phyloP scores from a whole-genome alignment of 1,140 invertebrate species.

The Tetramorium simillimum region DNA sequence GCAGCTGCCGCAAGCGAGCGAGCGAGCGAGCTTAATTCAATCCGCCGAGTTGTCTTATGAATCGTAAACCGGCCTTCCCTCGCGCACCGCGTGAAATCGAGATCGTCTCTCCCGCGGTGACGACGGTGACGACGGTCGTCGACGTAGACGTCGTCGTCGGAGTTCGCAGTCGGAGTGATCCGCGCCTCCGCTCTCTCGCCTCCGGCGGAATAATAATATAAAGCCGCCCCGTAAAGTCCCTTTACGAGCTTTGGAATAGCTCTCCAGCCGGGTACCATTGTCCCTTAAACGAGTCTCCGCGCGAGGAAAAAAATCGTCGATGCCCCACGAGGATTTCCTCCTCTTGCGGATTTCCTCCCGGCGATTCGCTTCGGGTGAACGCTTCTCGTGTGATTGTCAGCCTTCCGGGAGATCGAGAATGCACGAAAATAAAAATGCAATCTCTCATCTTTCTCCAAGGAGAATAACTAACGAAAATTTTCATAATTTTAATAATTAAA shows the following conservation, averaged over 20 bases:
- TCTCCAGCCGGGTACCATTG: constrained; percentile 22
- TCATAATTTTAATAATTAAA: neutral
- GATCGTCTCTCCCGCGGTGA: constrained; percentile 61
- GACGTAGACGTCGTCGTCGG: constrained; percentile 35
- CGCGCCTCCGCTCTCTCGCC: constrained; percentile 48
- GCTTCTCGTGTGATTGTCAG: neutral
- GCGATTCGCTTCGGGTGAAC: neutral
- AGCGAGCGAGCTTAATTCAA: constrained; percentile 82
- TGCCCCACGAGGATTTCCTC: neutral
- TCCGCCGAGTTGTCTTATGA: constrained; percentile 84
- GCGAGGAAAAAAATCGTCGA: constrained; percentile 23
- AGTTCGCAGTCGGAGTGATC: neutral
- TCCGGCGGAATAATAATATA: constrained; percentile 75
- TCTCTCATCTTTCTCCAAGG: neutral
- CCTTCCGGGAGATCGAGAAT: neutral
- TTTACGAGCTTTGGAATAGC: constrained; percentile 37
- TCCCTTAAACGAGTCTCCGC: neutral
- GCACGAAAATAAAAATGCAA: neutral
- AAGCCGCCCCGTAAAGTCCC: constrained; percentile 68
- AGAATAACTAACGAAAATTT: neutral
- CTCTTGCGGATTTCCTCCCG: neutral
- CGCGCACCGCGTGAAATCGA: constrained; percentile 75
- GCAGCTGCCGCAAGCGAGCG: constrained; percentile 79
- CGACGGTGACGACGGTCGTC: constrained; percentile 25
- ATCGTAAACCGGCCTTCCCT: constrained; percentile 81